Evolutionary conservation across 1,140 invertebrate species (phyloP).

Genomic region (Calliphora vicina): DNA sequence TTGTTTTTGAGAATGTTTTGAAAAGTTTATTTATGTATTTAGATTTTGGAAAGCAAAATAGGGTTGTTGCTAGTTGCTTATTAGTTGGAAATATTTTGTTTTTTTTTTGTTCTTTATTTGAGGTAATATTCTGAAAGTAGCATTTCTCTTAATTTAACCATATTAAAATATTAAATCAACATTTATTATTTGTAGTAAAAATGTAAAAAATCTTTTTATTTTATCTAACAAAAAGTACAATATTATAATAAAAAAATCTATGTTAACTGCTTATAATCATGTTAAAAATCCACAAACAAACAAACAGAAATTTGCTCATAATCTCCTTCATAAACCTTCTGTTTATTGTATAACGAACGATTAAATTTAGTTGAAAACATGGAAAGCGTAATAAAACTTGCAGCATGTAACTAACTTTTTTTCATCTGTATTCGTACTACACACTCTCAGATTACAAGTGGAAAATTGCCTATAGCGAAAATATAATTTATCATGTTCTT

Average conservation of each 20-base stretch:
- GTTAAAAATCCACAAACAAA: neutral
- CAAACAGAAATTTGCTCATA: too few species aligned
- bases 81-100: too few species aligned
- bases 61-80: too few species aligned
- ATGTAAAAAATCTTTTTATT: neutral
- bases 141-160: too few species aligned
- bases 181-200: neutral
- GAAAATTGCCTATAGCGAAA: conserved; percentile 55
- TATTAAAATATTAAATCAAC: too few species aligned
- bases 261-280: neutral
- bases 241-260: neutral
- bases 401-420: neutral
- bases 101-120: too few species aligned
- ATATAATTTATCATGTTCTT: conserved; percentile 38
- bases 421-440: neutral
- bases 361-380: neutral
- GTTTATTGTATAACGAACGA: too few species aligned
- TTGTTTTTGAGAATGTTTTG: too few species aligned
- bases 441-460: conserved; percentile 38
- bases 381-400: neutral
- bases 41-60: too few species aligned
- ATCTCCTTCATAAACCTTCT: neutral
- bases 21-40: too few species aligned
- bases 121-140: too few species aligned
- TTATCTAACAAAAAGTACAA: neutral